phyloP scores from a whole-genome alignment of 2,113 vertebrate genomes.

The Zosterops hypoxanthus region DNA sequence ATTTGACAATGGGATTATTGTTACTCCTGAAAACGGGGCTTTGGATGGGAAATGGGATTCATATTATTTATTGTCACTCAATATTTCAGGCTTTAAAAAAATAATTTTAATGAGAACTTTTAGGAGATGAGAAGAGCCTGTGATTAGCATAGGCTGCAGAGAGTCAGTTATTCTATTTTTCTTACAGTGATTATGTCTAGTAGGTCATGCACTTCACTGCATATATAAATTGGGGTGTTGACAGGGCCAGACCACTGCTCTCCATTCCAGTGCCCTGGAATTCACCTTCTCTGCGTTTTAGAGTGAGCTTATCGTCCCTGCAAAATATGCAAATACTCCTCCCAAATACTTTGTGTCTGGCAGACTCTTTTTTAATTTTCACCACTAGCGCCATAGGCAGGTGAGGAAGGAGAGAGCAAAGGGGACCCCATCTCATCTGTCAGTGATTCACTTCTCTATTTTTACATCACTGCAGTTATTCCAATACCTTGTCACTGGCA shows the following conservation, averaged over 20 bases:
- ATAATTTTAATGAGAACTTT: background rate
- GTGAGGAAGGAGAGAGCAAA: background rate
- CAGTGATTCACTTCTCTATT: background rate
- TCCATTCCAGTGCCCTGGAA: background rate
- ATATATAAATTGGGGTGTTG: background rate
- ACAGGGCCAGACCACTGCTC: background rate
- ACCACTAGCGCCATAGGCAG: background rate
- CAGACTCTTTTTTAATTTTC: background rate
- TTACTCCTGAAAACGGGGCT: slow-evolving; percentile 45
- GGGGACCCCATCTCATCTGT: background rate
- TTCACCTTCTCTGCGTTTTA: background rate
- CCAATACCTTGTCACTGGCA: background rate
- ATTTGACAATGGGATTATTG: slow-evolving; percentile 63
- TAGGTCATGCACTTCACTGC: background rate
- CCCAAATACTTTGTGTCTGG: background rate
- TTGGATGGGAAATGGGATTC: slow-evolving; percentile 32
- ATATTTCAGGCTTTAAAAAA: slow-evolving; percentile 9
- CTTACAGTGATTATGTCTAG: background rate
- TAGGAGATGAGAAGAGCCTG: background rate
- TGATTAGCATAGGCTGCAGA: background rate
- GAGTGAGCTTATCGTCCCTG: rapidly evolving
- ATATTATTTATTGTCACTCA: slow-evolving; percentile 43
- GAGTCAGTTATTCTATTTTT: slow-evolving; percentile 9
- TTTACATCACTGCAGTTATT: background rate
- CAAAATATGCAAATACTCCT: background rate